These are phyloP conservation scores for Myotis planiceps DNA, from an alignment of 2,797 vertebrate genomes.

Conservation along the genomic window DNA sequence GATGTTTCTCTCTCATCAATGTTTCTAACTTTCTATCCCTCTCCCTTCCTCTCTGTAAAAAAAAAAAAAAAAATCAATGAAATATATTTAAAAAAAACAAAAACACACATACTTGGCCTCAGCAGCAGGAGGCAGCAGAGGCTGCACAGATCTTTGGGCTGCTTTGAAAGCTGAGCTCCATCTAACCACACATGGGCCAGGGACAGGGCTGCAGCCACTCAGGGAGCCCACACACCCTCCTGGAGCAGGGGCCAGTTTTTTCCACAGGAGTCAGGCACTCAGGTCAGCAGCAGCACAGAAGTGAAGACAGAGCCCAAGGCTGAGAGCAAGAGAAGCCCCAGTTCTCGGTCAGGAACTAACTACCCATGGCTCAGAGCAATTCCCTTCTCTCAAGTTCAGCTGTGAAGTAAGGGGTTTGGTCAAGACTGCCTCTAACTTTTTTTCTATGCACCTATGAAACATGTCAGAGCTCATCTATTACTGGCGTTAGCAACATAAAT, in stretches of 20 bases:
- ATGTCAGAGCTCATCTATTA: background rate
- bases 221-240: background rate
- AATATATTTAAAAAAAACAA: background rate
- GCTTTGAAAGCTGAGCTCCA: background rate
- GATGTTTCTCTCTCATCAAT: no score
- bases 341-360: background rate
- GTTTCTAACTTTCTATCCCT: no score
- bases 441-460: background rate
- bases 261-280: background rate
- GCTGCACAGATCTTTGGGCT: background rate
- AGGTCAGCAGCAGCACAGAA: background rate
- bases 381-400: background rate
- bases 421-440: background rate
- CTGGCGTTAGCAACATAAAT: background rate
- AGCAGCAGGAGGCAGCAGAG: constrained; percentile 65
- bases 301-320: background rate
- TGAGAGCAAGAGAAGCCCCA: background rate
- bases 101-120: background rate
- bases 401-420: background rate
- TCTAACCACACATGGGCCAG: background rate
- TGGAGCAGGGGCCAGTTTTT: background rate
- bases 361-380: background rate
- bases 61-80: no score
- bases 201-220: no score
- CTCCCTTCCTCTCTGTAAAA: no score